Conservation (phyloP, 1,140 invertebrate genomes). For the Apis dorsata region DNA sequence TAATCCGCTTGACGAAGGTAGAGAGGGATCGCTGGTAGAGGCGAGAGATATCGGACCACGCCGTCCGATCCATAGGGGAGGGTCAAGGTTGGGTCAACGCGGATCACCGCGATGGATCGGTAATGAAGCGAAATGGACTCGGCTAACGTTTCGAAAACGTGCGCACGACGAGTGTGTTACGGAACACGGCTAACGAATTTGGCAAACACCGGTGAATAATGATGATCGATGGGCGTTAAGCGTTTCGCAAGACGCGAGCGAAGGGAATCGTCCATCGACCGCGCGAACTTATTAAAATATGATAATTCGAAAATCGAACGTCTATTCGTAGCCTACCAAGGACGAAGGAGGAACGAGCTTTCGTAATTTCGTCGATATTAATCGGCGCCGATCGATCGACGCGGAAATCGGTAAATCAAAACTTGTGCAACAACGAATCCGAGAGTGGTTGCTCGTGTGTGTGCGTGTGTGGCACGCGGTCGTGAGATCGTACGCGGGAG, state of each 20-base stretch:
- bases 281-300: slow-evolving; percentile 55
- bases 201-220: slow-evolving; percentile 62
- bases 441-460: not conserved
- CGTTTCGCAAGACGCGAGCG: slow-evolving; percentile 48
- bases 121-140: slow-evolving; percentile 67
- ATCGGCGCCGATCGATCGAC: not conserved
- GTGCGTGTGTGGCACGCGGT: too few relatives aligned
- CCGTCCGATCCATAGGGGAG: slow-evolving; percentile 34
- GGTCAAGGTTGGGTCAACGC: slow-evolving; percentile 63
- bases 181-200: slow-evolving; percentile 48
- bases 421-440: not conserved
- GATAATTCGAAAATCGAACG: slow-evolving; percentile 42
- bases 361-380: slow-evolving; percentile 5
- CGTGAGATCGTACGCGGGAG: not conserved
- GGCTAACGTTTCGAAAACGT: not conserved
- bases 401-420: not conserved
- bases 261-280: slow-evolving; percentile 39
- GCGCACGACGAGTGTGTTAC: not conserved
- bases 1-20: slow-evolving; percentile 57
- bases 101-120: slow-evolving; percentile 52
- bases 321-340: not conserved
- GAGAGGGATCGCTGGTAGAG: slow-evolving; percentile 21
- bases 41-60: slow-evolving; percentile 53
- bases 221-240: slow-evolving; percentile 65
- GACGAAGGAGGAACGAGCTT: not conserved